phyloP scores from a whole-genome alignment of 2,888 invertebrate species.

The Busseola fusca region DNA sequence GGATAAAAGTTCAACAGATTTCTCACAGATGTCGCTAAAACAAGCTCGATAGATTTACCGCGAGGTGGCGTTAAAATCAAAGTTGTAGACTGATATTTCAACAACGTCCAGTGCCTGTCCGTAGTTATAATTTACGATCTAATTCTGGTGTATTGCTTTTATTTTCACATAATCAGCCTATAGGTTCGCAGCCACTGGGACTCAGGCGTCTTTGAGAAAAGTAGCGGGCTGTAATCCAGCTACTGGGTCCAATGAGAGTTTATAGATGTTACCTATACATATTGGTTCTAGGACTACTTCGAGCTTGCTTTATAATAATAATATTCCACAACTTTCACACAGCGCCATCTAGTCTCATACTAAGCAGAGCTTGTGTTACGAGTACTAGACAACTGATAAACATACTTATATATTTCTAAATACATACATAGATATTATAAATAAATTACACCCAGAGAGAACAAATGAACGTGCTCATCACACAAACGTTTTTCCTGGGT shows the following conservation, averaged over 20 bases:
- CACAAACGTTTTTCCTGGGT: no score
- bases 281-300: neutral
- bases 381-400: no score
- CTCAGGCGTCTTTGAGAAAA: neutral
- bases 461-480: no score
- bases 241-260: neutral
- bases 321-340: no score
- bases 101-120: neutral
- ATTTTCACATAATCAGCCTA: neutral
- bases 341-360: no score
- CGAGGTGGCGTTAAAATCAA: slow-evolving; percentile 22
- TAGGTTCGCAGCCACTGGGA: neutral
- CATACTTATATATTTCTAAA: no score
- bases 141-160: neutral
- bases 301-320: no score
- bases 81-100: neutral
- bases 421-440: no score
- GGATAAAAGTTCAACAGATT: slow-evolving; percentile 6
- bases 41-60: neutral
- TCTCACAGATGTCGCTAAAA: slow-evolving; percentile 25
- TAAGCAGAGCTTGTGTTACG: no score
- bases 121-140: neutral
- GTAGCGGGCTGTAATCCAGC: neutral
- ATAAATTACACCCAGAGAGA: no score
- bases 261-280: neutral